These are phyloP conservation scores for Pangasius macronema DNA, from an alignment of 2,797 vertebrate species.

Conservation along the genomic window DNA sequence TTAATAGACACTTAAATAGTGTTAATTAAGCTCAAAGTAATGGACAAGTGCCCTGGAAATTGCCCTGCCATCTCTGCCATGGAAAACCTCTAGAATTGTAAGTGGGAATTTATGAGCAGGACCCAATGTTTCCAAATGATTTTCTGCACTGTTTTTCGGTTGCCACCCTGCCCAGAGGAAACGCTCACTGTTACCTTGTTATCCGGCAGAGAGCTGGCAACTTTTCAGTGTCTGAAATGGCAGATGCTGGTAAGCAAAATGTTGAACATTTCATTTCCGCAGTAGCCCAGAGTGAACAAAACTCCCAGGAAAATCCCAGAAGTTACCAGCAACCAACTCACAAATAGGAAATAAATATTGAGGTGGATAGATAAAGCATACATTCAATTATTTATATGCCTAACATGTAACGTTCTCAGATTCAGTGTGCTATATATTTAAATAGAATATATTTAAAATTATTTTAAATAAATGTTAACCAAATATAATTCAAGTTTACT, in stretches of 20 bases:
- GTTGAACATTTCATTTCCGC: slow-evolving; percentile 40
- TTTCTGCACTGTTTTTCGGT: slow-evolving; percentile 48
- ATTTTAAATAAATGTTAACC: neutral
- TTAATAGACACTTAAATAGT: slow-evolving; percentile 82
- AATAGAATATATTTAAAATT: neutral
- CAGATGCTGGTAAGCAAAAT: slow-evolving; percentile 51
- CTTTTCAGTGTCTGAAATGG: slow-evolving; percentile 57
- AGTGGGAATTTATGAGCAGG: slow-evolving; percentile 59
- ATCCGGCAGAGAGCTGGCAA: slow-evolving; percentile 68
- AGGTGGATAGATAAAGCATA: neutral
- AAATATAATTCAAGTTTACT: neutral
- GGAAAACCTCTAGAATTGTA: slow-evolving; percentile 52
- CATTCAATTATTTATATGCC: neutral
- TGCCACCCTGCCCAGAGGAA: slow-evolving; percentile 69
- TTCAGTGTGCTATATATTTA: neutral
- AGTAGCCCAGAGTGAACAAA: slow-evolving; percentile 17
- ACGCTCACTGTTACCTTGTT: slow-evolving; percentile 69
- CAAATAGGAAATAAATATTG: neutral
- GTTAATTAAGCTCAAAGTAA: slow-evolving; percentile 79
- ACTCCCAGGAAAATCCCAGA: slow-evolving; percentile 3
- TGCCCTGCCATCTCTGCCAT: slow-evolving; percentile 60
- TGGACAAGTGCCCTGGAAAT: slow-evolving; percentile 68
- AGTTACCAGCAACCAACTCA: slow-evolving; percentile 12
- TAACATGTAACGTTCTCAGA: neutral
- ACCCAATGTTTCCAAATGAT: slow-evolving; percentile 60